Conservation (phyloP, 2,888 invertebrate genomes). For the Unio pictorum region DNA sequence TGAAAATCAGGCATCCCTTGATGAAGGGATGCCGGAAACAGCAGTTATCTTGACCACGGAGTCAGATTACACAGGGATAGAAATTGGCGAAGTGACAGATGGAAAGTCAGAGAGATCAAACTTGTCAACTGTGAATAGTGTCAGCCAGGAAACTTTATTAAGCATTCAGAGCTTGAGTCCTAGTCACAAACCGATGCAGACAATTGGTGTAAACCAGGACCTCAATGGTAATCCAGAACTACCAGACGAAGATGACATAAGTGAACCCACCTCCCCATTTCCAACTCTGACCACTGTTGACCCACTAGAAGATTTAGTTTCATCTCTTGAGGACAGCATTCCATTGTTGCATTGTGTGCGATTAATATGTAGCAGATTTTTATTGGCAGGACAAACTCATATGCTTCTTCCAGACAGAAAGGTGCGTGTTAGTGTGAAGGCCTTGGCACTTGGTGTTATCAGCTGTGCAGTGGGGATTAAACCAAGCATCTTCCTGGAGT, state of each 20-base stretch:
- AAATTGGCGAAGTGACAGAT: conserved; percentile 65
- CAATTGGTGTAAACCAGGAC: conserved; percentile 47
- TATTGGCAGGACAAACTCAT: conserved; percentile 77
- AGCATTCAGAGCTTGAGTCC: conserved; percentile 63
- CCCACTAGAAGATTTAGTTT: conserved; percentile 67
- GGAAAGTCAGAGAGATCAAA: conserved; percentile 61
- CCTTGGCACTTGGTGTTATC: conserved; percentile 87
- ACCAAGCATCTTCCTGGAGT: conserved; percentile 81
- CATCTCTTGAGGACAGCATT: conserved; percentile 78
- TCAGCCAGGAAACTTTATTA: conserved; percentile 63
- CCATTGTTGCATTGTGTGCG: conserved; percentile 83
- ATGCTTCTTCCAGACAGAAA: conserved; percentile 79
- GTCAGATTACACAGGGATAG: conserved; percentile 65
- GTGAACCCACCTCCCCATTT: conserved; percentile 8
- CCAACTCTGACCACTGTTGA: conserved; percentile 14
- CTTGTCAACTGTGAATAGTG: conserved; percentile 54
- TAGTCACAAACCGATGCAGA: conserved; percentile 32
- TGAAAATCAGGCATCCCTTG: conserved; percentile 14
- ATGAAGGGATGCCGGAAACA: conserved; percentile 19
- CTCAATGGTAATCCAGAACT: conserved; percentile 61
- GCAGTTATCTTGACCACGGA: conserved; percentile 51
- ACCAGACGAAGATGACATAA: conserved; percentile 18
- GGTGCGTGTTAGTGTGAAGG: conserved; percentile 91
- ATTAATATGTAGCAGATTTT: conserved; percentile 81
- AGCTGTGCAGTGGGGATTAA: conserved; percentile 82